Conservation (phyloP, 2,113 vertebrate genomes). For the Apeltes quadracus region DNA sequence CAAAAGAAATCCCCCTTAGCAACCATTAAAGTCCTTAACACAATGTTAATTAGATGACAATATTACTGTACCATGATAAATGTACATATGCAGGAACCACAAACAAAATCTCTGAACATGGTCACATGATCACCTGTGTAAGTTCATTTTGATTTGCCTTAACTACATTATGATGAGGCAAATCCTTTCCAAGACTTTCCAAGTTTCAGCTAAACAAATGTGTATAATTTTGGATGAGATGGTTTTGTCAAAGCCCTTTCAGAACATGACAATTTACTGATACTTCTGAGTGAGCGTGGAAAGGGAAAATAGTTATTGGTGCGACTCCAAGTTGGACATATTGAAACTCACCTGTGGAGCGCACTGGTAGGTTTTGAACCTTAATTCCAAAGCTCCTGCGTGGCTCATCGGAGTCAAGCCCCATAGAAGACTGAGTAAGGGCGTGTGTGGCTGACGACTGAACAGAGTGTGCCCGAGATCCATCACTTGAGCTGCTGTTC, state of each 20-base stretch:
- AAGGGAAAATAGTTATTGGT: neutral
- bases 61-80: neutral
- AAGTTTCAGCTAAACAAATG: neutral
- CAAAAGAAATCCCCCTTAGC: neutral
- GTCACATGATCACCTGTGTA: neutral
- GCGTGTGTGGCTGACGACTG: conserved; percentile 94
- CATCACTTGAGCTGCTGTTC: conserved; percentile 97
- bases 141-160: neutral
- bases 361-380: conserved; percentile 97
- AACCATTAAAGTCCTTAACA: neutral
- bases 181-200: too few species aligned
- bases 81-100: neutral
- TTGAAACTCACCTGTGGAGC: conserved; percentile 89
- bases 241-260: neutral
- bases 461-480: conserved; percentile 92
- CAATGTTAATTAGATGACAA: neutral
- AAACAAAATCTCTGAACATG: neutral
- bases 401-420: conserved; percentile 94
- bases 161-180: neutral
- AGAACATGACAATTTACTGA: neutral
- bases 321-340: neutral
- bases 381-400: conserved; percentile 99
- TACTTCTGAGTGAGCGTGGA: neutral
- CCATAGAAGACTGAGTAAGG: conserved; percentile 84
- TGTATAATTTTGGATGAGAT: neutral